Percentiles rank a stretch among this genome's conserved stretches.
Conservation (phyloP, 2,888 invertebrate genomes). For the Venusia cambrica region DNA sequence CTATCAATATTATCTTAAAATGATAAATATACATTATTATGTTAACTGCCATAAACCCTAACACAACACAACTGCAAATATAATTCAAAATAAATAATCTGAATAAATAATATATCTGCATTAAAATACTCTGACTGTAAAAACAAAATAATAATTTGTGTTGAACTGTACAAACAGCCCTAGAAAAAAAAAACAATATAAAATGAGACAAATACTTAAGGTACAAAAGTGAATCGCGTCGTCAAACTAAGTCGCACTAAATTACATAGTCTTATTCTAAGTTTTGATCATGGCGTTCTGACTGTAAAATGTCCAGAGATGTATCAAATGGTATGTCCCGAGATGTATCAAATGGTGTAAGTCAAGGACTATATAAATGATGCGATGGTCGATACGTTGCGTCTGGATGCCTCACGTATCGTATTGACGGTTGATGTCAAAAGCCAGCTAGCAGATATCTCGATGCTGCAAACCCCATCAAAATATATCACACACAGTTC, state of each 20-base stretch:
- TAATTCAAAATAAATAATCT: conserved; percentile 62
- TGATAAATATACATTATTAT: conserved; percentile 44
- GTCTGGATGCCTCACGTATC: conserved; percentile 69
- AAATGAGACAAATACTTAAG: conserved; percentile 58
- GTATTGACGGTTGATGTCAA: conserved; percentile 77
- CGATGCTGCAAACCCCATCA: conserved; percentile 80
- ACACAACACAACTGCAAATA: conserved; percentile 59
- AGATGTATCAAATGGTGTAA: conserved; percentile 44
- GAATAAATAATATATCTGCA: conserved; percentile 62
- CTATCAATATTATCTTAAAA: conserved; percentile 50
- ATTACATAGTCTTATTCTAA: conserved; percentile 61
- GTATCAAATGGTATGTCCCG: no score
- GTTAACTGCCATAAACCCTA: conserved; percentile 61
- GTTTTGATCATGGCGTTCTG: conserved; percentile 72
- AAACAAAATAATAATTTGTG: conserved; percentile 65
- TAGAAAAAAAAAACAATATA: conserved; percentile 52
- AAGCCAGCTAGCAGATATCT: conserved; percentile 81
- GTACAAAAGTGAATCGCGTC: conserved; percentile 66
- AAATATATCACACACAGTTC: conserved; percentile 72
- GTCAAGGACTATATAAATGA: conserved; percentile 73
- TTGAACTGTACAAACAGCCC: conserved; percentile 70
- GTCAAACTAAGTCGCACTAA: conserved; percentile 65
- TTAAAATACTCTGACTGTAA: conserved; percentile 62
- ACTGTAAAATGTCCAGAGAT: conserved; percentile 57
- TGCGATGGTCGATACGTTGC: conserved; percentile 70